phyloP scores from a whole-genome alignment of 1,140 invertebrate genomes.

The Drosophila nigromelanica region DNA sequence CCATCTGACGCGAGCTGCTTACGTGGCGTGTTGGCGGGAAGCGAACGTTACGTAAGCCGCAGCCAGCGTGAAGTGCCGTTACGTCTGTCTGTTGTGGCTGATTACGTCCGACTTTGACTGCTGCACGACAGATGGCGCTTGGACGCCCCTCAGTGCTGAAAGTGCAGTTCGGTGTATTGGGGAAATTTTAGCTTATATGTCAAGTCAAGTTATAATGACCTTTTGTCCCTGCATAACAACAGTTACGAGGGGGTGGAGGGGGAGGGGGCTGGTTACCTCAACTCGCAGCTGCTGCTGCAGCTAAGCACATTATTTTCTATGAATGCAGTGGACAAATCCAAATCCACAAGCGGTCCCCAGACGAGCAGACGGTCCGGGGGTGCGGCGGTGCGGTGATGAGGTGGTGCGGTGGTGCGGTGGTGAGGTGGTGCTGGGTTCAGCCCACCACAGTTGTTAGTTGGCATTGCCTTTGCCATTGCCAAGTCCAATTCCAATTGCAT shows the following conservation, averaged over 20 bases:
- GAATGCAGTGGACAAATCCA: conserved; percentile 50
- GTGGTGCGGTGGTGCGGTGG: too few relatives aligned
- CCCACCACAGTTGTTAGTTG: not conserved
- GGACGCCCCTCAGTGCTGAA: not conserved
- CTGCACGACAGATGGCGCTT: conserved; percentile 10
- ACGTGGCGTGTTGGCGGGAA: not conserved
- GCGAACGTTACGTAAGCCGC: conserved; percentile 12
- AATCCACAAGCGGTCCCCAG: conserved; percentile 53
- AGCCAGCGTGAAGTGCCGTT: conserved; percentile 5
- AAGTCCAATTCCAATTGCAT: conserved; percentile 7
- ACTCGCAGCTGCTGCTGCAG: conserved; percentile 19
- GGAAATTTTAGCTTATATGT: conserved; percentile 4
- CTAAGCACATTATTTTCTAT: conserved; percentile 56
- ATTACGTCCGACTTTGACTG: conserved; percentile 8
- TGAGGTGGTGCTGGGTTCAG: not conserved
- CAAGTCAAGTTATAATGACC: conserved; percentile 63
- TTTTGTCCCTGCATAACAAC: conserved; percentile 38
- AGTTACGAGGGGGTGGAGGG: not conserved
- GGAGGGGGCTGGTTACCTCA: not conserved
- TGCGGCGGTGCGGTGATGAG: not conserved
- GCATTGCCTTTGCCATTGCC: conserved; percentile 13
- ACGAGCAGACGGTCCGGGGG: not conserved
- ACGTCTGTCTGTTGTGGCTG: conserved; percentile 2
- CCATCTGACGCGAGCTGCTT: not conserved
- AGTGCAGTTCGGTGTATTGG: conserved; percentile 29